Evolutionary conservation across 2,888 invertebrate species (phyloP), one percentile per base, ranked within the genome.

Genomic region (Pyrgus malvae): DNA sequence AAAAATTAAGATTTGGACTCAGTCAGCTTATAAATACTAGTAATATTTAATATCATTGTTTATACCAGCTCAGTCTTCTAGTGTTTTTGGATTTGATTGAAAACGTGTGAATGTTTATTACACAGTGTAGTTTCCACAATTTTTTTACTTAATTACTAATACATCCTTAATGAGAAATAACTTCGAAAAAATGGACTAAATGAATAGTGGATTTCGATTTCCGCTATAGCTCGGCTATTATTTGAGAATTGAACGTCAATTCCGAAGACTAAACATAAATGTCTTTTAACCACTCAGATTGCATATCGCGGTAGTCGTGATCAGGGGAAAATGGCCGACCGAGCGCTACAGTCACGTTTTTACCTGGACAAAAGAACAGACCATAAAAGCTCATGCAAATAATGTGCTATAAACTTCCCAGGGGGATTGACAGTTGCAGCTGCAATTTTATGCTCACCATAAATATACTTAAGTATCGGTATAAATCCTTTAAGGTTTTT

Each of bases 301-400:
- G 69, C 74, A 81, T 83, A 76, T 75, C 71, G 62, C 68, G 65
- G 62, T 64, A 64, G 72, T 87, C 85, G 84, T 85, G 85, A 84
- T 80, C 75, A 70, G 72, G 66, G 73, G 70, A 76, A 61, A 79
- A 80, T 72, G 69, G 69, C 68, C 70, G 69, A 67, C 69, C 74
- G 72, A 70, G 68, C 65, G 74, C 68, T 64, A 65, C 67, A 69
- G 83, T 83, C 85, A 87, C 84, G 86, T 86, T 85, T 79, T 70
- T 77, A 71, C 73, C 71, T 72, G 71, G 68, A 72, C 67, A 66
- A 75, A 67, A 58, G 64, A 66, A 74, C 65, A 63, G 60, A 66
- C 48, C 64, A 63, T 69, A 72, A 71, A 76, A 70, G 68, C 68
- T 57, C 65, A 80, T 76, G 81, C 79, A 78, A 83, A 82, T 82